phyloP scores from a whole-genome alignment of 2,113 vertebrate species.

The Neolamprologus brichardi region DNA sequence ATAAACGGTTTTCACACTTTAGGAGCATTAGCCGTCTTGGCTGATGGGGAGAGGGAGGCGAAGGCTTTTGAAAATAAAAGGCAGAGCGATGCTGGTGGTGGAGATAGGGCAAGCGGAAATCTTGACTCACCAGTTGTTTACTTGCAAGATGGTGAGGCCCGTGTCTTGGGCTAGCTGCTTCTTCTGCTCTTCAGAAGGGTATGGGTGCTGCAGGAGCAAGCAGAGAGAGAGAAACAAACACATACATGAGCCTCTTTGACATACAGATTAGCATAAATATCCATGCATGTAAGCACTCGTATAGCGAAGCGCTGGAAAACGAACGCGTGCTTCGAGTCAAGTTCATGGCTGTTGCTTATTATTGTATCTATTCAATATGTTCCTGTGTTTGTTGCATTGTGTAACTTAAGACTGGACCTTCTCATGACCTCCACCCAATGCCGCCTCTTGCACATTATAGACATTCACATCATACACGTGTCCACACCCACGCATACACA shows the following conservation, averaged over 20 bases:
- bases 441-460: constrained; percentile 33
- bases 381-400: constrained; percentile 41
- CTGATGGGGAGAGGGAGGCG: constrained; percentile 47
- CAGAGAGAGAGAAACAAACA: constrained; percentile 15
- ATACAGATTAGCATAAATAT: constrained; percentile 20
- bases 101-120: constrained; percentile 68
- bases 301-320: not conserved
- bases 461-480: constrained; percentile 12
- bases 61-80: constrained; percentile 64
- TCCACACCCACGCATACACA: not conserved
- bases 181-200: constrained; percentile 99
- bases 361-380: constrained; percentile 26
- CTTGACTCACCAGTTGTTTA: constrained; percentile 99
- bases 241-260: constrained; percentile 17
- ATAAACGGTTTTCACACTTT: constrained; percentile 72
- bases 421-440: constrained; percentile 58
- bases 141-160: constrained; percentile 99
- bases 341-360: not conserved
- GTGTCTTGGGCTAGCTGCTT: constrained; percentile 99
- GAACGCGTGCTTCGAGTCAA: not conserved
- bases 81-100: constrained; percentile 62
- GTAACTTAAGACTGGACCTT: constrained; percentile 54
- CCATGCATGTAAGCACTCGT: not conserved
- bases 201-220: constrained; percentile 86
- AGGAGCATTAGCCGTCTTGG: constrained; percentile 50